phyloP scores from a whole-genome alignment of 2,888 invertebrate genomes.

The Acrobasis suavella region DNA sequence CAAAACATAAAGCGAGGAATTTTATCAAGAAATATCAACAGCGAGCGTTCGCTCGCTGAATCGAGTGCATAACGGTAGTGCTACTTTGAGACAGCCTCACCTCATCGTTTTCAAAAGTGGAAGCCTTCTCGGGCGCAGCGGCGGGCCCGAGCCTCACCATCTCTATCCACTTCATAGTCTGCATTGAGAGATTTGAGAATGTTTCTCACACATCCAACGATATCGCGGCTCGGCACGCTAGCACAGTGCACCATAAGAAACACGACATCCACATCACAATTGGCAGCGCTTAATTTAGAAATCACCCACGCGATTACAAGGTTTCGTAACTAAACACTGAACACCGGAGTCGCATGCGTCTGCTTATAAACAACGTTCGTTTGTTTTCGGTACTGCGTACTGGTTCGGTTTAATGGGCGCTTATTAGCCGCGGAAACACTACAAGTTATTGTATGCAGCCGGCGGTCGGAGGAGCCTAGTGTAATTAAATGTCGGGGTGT shows the following conservation, averaged over 20 bases:
- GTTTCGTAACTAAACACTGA: conserved; percentile 64
- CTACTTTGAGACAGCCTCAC: conserved; percentile 50
- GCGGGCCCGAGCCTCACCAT: conserved; percentile 72
- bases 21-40: conserved; percentile 6
- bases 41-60: conserved; percentile 1
- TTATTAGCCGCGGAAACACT: conserved; percentile 50
- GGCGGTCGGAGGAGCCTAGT: conserved; percentile 7
- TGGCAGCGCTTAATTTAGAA: conserved; percentile 66
- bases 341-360: conserved; percentile 50
- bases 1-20: conserved; percentile 12
- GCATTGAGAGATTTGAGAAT: conserved; percentile 65
- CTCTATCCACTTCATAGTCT: conserved; percentile 77
- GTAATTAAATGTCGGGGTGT: conserved; percentile 6
- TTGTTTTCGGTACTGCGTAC: conserved; percentile 36
- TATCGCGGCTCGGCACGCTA: conserved; percentile 37
- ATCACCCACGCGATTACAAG: conserved; percentile 69
- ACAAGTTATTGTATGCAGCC: conserved; percentile 20
- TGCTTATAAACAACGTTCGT: conserved; percentile 64
- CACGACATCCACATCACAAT: conserved; percentile 57
- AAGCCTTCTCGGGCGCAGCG: conserved; percentile 52
- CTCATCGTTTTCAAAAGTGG: conserved; percentile 68
- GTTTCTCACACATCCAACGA: conserved; percentile 44
- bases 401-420: conserved; percentile 48
- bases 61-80: conserved; percentile 43
- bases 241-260: conserved; percentile 52